Evolutionary conservation across 2,797 vertebrate genomes (phyloP).

Genomic region (Glossophaga mutica): DNA sequence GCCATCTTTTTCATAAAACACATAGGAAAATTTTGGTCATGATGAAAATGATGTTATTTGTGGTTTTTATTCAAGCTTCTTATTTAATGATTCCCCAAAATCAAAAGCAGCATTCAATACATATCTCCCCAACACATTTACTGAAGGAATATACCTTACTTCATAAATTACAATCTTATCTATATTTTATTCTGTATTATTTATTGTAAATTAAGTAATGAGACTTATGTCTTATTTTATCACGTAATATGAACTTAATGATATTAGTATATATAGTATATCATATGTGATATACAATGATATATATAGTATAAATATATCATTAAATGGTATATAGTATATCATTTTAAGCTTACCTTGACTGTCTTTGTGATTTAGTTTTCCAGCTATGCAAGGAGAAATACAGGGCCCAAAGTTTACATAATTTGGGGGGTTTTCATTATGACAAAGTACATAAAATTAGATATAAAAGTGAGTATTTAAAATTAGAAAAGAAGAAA

Average conservation of each 20-base stretch:
- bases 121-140: not conserved
- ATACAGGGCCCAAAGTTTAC: not conserved
- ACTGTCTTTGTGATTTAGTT: not conserved
- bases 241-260: not conserved
- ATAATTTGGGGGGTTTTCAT: not conserved
- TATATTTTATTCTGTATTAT: not conserved
- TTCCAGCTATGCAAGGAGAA: not conserved
- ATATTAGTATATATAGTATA: not conserved
- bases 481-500: not conserved
- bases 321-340: no score
- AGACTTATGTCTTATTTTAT: not conserved
- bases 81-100: not conserved
- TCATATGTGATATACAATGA: no score
- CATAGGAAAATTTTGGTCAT: not conserved
- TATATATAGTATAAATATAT: no score
- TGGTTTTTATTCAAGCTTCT: not conserved
- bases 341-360: not conserved
- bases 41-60: not conserved
- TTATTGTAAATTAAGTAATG: not conserved
- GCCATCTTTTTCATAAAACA: not conserved
- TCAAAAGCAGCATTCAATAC: not conserved
- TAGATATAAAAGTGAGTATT: not conserved
- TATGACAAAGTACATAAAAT: not conserved
- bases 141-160: not conserved
- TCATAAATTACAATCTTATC: not conserved